These are phyloP conservation scores for Vollenhovia emeryi DNA, from an alignment of 1,140 invertebrate species.

Conservation along the genomic window DNA sequence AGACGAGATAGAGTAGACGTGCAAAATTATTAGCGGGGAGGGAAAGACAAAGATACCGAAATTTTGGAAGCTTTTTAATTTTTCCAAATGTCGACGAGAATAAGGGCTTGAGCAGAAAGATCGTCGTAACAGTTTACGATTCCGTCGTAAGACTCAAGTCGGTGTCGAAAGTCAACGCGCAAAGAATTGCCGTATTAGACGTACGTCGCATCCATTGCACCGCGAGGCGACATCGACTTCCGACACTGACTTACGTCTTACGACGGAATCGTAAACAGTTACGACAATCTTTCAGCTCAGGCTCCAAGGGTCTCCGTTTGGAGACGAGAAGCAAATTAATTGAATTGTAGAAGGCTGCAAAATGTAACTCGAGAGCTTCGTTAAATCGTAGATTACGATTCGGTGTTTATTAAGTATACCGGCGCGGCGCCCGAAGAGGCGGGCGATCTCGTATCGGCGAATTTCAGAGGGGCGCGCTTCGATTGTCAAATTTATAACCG, in stretches of 20 bases:
- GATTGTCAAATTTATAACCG: slow-evolving; percentile 50
- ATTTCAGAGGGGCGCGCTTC: slow-evolving; percentile 25
- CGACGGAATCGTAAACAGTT: no score
- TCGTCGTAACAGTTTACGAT: no score
- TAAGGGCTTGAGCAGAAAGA: no score
- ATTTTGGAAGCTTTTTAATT: neutral
- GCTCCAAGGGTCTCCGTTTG: neutral
- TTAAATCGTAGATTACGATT: neutral
- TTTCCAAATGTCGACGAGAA: neutral
- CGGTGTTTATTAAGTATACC: neutral
- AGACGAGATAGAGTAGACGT: neutral
- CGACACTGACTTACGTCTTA: no score
- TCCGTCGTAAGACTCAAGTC: no score
- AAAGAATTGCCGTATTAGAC: no score
- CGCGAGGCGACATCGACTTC: no score
- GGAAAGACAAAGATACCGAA: neutral
- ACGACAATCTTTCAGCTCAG: no score
- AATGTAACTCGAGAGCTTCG: neutral
- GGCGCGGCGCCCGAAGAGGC: neutral
- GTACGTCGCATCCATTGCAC: no score
- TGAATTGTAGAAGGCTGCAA: neutral
- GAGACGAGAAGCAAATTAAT: neutral
- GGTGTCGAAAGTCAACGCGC: no score
- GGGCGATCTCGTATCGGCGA: neutral
- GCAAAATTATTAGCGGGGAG: neutral